phyloP scores from a whole-genome alignment of 1,140 invertebrate species.

The Camponotus pennsylvanicus region DNA sequence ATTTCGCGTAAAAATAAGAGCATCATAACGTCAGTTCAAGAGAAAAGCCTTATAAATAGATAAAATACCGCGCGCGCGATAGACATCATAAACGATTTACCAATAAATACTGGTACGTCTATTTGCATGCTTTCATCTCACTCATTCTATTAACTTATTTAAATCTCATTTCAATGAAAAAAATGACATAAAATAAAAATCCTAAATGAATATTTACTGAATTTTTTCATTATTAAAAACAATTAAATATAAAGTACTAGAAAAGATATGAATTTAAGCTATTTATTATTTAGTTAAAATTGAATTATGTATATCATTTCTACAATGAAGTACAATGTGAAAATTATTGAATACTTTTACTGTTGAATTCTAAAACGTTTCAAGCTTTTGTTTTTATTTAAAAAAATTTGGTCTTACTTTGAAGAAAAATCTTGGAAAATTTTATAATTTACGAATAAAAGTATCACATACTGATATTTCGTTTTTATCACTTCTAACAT shows the following conservation, averaged over 20 bases:
- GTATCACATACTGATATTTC: not conserved
- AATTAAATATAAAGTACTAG: not conserved
- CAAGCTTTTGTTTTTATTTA: constrained; percentile 4
- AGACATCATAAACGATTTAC: constrained; percentile 55
- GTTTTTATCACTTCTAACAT: not conserved
- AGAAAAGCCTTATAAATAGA: constrained; percentile 44
- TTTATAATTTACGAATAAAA: no score
- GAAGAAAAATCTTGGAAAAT: no score
- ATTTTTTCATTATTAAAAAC: not conserved
- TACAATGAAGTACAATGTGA: not conserved
- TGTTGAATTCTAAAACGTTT: not conserved
- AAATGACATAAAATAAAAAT: not conserved
- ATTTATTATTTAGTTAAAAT: not conserved
- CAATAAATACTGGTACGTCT: constrained; percentile 4
- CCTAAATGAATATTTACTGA: not conserved
- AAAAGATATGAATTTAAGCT: not conserved
- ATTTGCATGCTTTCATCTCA: not conserved
- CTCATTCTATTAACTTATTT: not conserved
- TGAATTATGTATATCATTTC: not conserved
- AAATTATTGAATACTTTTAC: not conserved
- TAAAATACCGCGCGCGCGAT: constrained; percentile 33
- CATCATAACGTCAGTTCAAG: not conserved
- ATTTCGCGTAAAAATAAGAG: constrained; percentile 43
- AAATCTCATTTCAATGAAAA: not conserved
- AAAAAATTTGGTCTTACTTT: not conserved